Evolutionary conservation across 2,888 invertebrate genomes (phyloP), one percentile per base, ranked within the genome.

Genomic region (Coleophora deauratella): DNA sequence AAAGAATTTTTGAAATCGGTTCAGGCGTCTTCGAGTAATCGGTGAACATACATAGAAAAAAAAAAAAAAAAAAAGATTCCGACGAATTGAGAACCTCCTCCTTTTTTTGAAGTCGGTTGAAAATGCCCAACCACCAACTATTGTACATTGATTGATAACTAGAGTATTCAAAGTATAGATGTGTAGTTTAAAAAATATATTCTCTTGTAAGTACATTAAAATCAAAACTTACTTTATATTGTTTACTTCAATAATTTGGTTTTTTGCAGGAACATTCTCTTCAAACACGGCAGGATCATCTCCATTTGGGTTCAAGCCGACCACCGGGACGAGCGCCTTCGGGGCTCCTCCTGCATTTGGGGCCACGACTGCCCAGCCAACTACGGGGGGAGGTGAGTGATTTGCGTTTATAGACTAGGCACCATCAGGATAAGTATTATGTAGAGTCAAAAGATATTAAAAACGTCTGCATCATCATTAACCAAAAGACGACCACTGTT

Each of bases 291-390:
- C 79, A 0, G 72, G 87, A 13, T 71, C 84, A 10, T 87, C 87
- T 4, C 88, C 88, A 1, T 89, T 89, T 52, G 75, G 84, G 1
- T 81, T 82, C 59, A 84, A 84, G 55, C 71, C 81, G 0, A 49
- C 91, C 2, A 84, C 89, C 0, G 88, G 89, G 1, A 85, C 88
- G 0, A 88, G 89, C 38, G 91, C 92, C 44, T 92, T 91, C 27
- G 88, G 89, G 2, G 82, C 88, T 0, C 85, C 91, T 4, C 88
- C 92, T 0, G 88, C 91, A 0, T 94, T 94, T 72, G 93, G 93
- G 0, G 88, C 89, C 27, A 67, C 82, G 1, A 65, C 87, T 1
- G 51, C 80, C 2, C 84, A 80, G 39, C 74, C 78, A 0, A 39
- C 77, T 2, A 52, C 74, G 0, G 70, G 68, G 0, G 73, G 76